Conservation (phyloP, 2,113 vertebrate genomes). For the Columbina picui region DNA sequence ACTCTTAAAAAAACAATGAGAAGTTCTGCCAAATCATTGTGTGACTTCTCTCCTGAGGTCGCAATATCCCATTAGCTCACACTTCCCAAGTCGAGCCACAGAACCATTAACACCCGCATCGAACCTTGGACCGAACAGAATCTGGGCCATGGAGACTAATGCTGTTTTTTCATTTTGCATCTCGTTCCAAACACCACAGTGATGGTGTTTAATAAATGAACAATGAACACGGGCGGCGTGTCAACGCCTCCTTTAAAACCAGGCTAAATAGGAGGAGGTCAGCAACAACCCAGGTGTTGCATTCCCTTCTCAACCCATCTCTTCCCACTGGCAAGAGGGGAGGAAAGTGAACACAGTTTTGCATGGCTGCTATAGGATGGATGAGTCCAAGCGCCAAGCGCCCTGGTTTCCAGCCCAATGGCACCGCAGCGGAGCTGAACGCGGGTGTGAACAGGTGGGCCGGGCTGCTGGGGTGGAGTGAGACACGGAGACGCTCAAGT, state of each 20-base stretch:
- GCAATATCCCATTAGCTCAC: not conserved
- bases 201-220: not conserved
- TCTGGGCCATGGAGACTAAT: not conserved
- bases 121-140: not conserved
- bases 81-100: not conserved
- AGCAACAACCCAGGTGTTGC: not conserved
- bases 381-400: not conserved
- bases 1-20: not conserved
- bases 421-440: not conserved
- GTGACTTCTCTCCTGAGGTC: not conserved
- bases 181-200: not conserved
- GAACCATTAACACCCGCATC: rapidly evolving
- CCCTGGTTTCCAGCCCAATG: not conserved
- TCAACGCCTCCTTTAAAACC: not conserved
- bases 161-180: not conserved
- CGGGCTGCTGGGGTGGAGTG: not conserved
- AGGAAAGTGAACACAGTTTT: not conserved
- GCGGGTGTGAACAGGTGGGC: not conserved
- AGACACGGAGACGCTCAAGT: not conserved
- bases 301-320: not conserved
- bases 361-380: not conserved
- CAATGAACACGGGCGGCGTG: not conserved
- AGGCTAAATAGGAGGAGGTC: not conserved
- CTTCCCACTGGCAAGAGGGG: not conserved
- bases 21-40: not conserved